phyloP scores from a whole-genome alignment of 2,113 vertebrate species.

The Chaenocephalus aceratus region DNA sequence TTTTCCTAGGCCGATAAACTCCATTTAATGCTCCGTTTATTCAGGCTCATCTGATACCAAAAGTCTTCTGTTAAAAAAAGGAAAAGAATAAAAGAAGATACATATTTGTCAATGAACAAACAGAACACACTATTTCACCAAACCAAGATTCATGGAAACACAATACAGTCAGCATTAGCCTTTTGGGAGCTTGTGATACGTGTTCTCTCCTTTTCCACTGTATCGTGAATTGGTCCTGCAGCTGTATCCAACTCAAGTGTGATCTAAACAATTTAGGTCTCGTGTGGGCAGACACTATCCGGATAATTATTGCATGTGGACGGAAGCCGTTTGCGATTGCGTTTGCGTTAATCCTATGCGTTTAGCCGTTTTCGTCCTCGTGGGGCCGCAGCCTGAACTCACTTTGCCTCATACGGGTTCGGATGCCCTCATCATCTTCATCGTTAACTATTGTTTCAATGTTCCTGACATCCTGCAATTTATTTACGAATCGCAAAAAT shows the following conservation, averaged over 20 bases:
- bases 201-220: background rate
- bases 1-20: constrained; percentile 27
- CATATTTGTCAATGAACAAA: background rate
- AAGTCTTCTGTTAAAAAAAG: background rate
- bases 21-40: constrained; percentile 3
- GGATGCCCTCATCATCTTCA: background rate
- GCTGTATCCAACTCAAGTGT: background rate
- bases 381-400: too few relatives aligned
- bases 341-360: too few relatives aligned
- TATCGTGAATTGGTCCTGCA: background rate
- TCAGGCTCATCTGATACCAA: constrained; percentile 5
- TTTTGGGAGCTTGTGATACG: background rate
- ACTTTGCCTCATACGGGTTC: background rate
- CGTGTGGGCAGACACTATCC: too few relatives aligned
- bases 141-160: background rate
- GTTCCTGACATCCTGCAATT: background rate
- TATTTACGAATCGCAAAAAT: background rate
- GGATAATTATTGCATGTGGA: too few relatives aligned
- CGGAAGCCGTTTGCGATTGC: too few relatives aligned
- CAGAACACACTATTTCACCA: background rate
- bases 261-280: too few relatives aligned
- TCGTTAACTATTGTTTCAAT: background rate
- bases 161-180: background rate
- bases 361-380: too few relatives aligned
- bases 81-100: background rate